These are phyloP conservation scores for Daktulosphaira vitifoliae DNA, from an alignment of 1,140 invertebrate genomes.

Conservation along the genomic window DNA sequence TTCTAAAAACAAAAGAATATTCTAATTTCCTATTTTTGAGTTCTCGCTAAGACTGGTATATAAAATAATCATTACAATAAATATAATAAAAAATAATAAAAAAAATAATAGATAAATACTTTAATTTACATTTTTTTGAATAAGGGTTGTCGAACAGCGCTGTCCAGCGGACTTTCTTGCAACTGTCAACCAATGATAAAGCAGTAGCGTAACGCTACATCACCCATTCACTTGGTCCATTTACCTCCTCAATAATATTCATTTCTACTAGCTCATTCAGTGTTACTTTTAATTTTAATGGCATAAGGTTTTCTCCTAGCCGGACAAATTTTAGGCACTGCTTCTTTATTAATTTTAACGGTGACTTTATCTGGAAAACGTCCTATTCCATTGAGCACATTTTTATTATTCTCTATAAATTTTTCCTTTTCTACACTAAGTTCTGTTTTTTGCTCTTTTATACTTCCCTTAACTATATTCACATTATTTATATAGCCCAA, in stretches of 20 bases:
- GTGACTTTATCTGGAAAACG: constrained; percentile 12
- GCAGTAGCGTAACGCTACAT: too few relatives aligned
- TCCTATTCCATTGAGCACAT: constrained; percentile 35
- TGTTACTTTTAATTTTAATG: constrained; percentile 37
- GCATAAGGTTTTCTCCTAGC: constrained; percentile 42
- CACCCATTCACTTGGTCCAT: constrained; percentile 46
- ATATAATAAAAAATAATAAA: too few relatives aligned
- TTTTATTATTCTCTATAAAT: constrained; percentile 21
- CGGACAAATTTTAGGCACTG: constrained; percentile 39
- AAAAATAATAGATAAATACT: too few relatives aligned
- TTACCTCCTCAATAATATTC: constrained; percentile 40
- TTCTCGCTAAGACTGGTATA: too few relatives aligned
- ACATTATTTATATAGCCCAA: neutral
- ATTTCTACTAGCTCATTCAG: neutral
- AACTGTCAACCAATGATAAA: too few relatives aligned
- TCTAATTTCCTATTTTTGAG: too few relatives aligned
- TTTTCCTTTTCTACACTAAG: constrained; percentile 1
- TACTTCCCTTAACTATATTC: too few relatives aligned
- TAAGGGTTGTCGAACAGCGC: too few relatives aligned
- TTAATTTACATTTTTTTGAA: too few relatives aligned
- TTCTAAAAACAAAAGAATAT: too few relatives aligned
- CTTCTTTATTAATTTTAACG: constrained; percentile 36
- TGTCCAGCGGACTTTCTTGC: too few relatives aligned
- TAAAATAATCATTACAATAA: too few relatives aligned
- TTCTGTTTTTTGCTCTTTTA: neutral